Conservation (phyloP, 1,140 invertebrate species). For the Trachelipus rathkii region DNA sequence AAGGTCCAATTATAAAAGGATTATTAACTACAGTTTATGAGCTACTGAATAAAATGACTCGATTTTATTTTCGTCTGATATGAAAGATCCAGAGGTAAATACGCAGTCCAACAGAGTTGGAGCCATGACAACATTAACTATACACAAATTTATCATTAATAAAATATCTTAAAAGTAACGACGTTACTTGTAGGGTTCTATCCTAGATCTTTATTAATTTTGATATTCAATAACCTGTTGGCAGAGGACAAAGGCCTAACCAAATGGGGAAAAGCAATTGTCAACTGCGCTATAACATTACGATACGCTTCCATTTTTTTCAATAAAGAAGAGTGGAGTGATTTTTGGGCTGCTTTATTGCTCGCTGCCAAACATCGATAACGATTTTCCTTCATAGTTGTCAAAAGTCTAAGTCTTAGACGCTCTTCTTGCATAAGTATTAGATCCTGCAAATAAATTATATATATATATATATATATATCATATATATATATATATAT, state of each 20-base stretch:
- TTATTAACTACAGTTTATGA: no score
- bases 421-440: not conserved
- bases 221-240: not conserved
- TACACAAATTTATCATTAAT: no score
- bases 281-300: not conserved
- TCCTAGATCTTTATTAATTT: not conserved
- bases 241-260: not conserved
- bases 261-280: not conserved
- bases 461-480: no score
- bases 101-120: no score
- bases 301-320: not conserved
- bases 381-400: not conserved
- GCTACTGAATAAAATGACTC: no score
- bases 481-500: no score
- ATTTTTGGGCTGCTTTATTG: not conserved
- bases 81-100: no score
- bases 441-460: not conserved
- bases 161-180: no score
- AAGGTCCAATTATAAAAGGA: no score
- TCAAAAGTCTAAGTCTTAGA: not conserved
- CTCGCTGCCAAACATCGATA: not conserved
- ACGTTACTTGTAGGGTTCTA: no score
- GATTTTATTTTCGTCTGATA: no score
- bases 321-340: not conserved
- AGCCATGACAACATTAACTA: no score